Base-by-base conservation (phyloP, 2,797 vertebrate genomes). In the Orestias chungarensis region DNA sequence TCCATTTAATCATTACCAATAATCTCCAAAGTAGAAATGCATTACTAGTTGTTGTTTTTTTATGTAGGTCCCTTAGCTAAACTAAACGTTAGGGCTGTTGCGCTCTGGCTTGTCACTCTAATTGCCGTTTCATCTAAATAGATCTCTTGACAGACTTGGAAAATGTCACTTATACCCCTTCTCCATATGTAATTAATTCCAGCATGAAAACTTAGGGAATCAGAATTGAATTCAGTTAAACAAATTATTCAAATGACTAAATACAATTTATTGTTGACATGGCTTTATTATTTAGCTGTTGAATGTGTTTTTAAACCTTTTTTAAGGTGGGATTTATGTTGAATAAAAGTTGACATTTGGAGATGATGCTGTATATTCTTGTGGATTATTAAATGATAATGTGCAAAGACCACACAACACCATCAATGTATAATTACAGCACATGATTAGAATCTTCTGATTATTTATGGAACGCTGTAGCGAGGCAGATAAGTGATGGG, bases 171-270 rank as follows among this genome's bases (percentile, higher is more conserved):
- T 85, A 81, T 74, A 46, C 72, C 74, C 77, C 82, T 79, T 74
- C 50, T 73, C 73, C 74, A 73, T 64, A 79, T 88, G 86, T 87
- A 89, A 92, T 92, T 83, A 88, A 73, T 80, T 88, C 76, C 70
- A 87, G 79, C 70, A 80, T 72, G 73, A 86, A 85, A 74, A 75
- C 82, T 76, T 54, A 74, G 44, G 85, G 83, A 83, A 88, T 85
- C 86, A 70, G 73, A 76, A 68, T 84, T 86, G 87, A 91, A 92
- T 92, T 88, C 91, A 85, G 71, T 83, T 61, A 29, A 72, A 76
- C 69, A 38, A 87, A 83, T 86, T 81, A 87, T 87, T 81, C 57
- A 70, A 79, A 64, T 70, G 66, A 71, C 54, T 74, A 33, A 7
- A 81, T 64, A 67, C 85, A 65, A 88, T 87, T 81, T 81, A 74